Conservation (phyloP, 2,113 vertebrate species). For the Periophthalmus modestus region DNA sequence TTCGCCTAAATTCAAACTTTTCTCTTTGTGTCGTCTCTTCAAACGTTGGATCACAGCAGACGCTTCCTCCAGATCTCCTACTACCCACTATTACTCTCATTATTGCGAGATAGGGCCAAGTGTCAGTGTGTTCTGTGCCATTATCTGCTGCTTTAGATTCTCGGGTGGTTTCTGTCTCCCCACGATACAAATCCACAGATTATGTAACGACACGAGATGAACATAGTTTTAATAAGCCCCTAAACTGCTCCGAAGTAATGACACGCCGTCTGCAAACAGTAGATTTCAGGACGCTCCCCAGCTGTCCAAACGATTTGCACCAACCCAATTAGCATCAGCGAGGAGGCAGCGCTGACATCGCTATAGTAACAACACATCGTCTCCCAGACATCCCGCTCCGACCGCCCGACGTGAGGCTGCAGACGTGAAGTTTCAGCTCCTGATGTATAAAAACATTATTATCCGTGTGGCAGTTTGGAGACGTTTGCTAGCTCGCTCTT, state of each 20-base stretch:
- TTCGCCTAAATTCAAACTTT: no score
- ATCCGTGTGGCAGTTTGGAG: conserved; percentile 12
- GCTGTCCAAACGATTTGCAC: conserved; percentile 29
- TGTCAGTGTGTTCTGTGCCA: no score
- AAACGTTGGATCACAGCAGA: neutral
- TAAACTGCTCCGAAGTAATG: neutral
- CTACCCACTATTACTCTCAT: no score
- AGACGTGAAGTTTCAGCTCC: conserved; percentile 44
- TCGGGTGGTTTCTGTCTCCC: neutral
- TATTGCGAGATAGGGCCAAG: no score
- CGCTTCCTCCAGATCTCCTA: no score
- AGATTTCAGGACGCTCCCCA: conserved; percentile 1
- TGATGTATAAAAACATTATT: conserved; percentile 23
- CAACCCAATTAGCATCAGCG: conserved; percentile 49
- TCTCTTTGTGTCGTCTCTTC: no score
- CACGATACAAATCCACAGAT: neutral
- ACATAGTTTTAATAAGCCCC: neutral
- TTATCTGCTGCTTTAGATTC: no score
- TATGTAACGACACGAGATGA: neutral
- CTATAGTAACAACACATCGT: conserved; percentile 6
- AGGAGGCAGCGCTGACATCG: conserved; percentile 21
- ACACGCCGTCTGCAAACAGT: neutral
- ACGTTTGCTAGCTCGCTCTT: conserved; percentile 3
- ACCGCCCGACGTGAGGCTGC: conserved; percentile 35
- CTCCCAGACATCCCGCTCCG: conserved; percentile 6